Base-by-base conservation (phyloP, 2,888 invertebrate species). In the Caenorhabditis uteleia region DNA sequence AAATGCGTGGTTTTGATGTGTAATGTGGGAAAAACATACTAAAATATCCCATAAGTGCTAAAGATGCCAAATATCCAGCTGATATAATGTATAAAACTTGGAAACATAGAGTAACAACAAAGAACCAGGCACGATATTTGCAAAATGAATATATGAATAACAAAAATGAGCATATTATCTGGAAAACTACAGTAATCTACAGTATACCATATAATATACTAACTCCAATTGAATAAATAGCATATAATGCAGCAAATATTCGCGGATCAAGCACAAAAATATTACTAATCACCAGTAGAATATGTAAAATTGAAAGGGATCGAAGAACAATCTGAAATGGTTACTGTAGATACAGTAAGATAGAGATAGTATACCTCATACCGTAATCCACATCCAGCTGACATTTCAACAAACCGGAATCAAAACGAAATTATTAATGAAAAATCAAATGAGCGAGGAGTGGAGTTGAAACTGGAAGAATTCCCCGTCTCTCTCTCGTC, bases 111-210 rank as follows among this genome's bases (percentile, higher is more conserved):
- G 51, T 43, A 3, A 56, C 33, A 2, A 56, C 62, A n/a, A 62
- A 62, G 33, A 56, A 62, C 62, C 62, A 62, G 7, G 62, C 51
- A n/a, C 56, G 51, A 62, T 62, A 62, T 3, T 16, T n/a, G 21
- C 56, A 50, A 34, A 42, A 62, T 16, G 62, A 56, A 29, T 51
- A 62, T 16, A 56, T 56, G 25, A 49, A 47, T 5, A 62, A 21
- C 7, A 56, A 56, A 39, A 62, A 62, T 18, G 53, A 62, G 16
- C 56, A 56, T 18, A 62, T 44, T 27, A 27, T 27, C 42, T 43
- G 27, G 18, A 43, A n/a, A 14, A 14, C 27, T 27, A 14, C 18
- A 18, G 18, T 14, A 20, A 18, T 20, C 18, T 7, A 38, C 38
- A 16, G 6, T 3, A 20, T 27, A 2, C 34, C 7, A 23, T 21